phyloP scores from a whole-genome alignment of 2,888 invertebrate genomes.

The Morpho deidamia region DNA sequence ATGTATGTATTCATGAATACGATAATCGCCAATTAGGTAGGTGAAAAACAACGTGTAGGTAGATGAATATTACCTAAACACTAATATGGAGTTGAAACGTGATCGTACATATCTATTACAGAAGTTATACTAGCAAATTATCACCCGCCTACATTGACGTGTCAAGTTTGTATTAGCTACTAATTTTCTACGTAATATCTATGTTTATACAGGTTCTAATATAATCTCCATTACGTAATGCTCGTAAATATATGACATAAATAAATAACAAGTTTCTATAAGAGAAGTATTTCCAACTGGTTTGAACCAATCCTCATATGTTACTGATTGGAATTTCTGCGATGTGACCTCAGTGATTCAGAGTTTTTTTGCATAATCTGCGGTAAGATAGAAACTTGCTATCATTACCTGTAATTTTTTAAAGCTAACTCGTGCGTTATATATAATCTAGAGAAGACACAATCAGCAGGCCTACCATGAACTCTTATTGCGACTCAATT shows the following conservation, averaged over 20 bases:
- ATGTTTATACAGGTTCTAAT: not conserved
- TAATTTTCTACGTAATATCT: slow-evolving; percentile 14
- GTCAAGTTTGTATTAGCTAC: slow-evolving; percentile 5
- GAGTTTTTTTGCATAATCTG: too few relatives aligned
- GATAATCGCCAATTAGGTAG: slow-evolving; percentile 20
- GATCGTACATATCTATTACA: slow-evolving; percentile 12
- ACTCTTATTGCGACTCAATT: too few relatives aligned
- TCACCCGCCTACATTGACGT: slow-evolving; percentile 15
- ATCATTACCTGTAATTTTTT: too few relatives aligned
- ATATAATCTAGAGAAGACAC: too few relatives aligned
- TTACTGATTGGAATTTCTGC: too few relatives aligned
- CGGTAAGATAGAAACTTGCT: too few relatives aligned
- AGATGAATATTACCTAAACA: slow-evolving; percentile 11
- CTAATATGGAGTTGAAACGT: slow-evolving; percentile 17
- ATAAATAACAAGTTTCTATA: not conserved
- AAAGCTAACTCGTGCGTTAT: too few relatives aligned
- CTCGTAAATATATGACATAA: not conserved
- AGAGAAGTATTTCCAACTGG: not conserved
- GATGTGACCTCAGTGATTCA: too few relatives aligned
- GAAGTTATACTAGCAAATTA: slow-evolving; percentile 16
- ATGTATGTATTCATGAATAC: slow-evolving; percentile 14
- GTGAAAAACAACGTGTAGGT: slow-evolving; percentile 19
- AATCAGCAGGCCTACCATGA: too few relatives aligned
- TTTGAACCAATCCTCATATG: not conserved
- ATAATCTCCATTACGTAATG: not conserved